Evolutionary conservation across 2,888 invertebrate genomes (phyloP), one percentile per base, ranked within the genome.

Genomic region (Orthosia gothica): DNA sequence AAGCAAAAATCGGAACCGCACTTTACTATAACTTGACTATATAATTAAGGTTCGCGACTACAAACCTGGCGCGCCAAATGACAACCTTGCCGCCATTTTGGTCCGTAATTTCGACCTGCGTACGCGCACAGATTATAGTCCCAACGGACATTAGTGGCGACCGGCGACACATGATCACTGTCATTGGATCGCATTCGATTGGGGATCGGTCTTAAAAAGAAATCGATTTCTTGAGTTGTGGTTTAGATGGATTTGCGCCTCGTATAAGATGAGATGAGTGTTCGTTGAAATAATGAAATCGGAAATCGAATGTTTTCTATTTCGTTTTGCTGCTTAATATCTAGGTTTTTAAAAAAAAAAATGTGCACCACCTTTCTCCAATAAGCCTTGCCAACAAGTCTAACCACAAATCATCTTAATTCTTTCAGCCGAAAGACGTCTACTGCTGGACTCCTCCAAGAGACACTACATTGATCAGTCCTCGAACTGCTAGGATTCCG

Each of bases 61-160:
- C 85, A 70, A 78, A 75, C 90, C 89, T 88, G 88, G 83, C 84
- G 85, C 91, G 91, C 92, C 92, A 96, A 96, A 96, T 96, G 95
- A 96, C 95, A 95, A 91, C 93, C 91, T 92, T 90, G 90, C 92
- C 88, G 93, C 92, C 94, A 92, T 94, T 91, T 93, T 92, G 91
- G 85, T 81, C 88, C 85, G 89, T 94, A 94, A 95, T 95, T 94
- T 93, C 86, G 91, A 91, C 84, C 85, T 93, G 93, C 91, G 92
- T 92, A 90, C 86, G 92, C 86, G 77, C 91, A 90, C 92, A 94
- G 95, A 96, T 96, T 96, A 95, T 92, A 94, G 94, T 92, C 93
- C 92, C 83, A 91, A 87, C 86, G 81, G 87, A 89, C 89, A 93
- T 94, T 94, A 93, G 93, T 87, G 89, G 90, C 89, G 87, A 86